These are phyloP conservation scores for Ypsolopha sequella DNA, from an alignment of 2,888 invertebrate species.

Conservation along the genomic window DNA sequence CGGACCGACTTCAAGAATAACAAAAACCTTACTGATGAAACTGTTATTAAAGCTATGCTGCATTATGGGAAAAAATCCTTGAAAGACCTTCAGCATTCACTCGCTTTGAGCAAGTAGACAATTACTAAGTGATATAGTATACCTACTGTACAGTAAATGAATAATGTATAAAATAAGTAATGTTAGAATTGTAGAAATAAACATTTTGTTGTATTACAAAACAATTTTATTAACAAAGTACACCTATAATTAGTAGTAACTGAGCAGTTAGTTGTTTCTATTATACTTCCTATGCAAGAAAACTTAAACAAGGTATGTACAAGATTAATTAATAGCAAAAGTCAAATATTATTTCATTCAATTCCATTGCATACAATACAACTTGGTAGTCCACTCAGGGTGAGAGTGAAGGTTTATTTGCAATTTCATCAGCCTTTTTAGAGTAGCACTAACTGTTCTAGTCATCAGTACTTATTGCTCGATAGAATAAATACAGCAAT, in stretches of 20 bases:
- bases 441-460: not conserved
- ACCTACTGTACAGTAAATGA: not conserved
- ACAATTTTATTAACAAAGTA: not conserved
- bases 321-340: too few species aligned
- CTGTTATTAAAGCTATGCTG: conserved; percentile 78
- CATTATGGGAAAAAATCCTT: conserved; percentile 78
- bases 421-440: not conserved
- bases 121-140: conserved; percentile 7
- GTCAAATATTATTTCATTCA: too few species aligned
- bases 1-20: conserved; percentile 80
- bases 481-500: conserved; percentile 61
- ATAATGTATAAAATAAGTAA: not conserved
- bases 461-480: conserved; percentile 29
- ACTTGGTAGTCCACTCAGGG: too few species aligned
- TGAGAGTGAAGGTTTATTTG: too few species aligned
- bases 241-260: not conserved
- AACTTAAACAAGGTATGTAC: not conserved
- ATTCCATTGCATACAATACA: not conserved
- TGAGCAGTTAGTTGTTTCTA: too few species aligned
- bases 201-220: not conserved
- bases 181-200: not conserved
- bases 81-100: conserved; percentile 74
- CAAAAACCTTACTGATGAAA: conserved; percentile 78
- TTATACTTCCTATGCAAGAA: too few species aligned
- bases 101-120: conserved; percentile 69